phyloP scores from a whole-genome alignment of 2,888 invertebrate genomes.

The Acrobasis consociella region DNA sequence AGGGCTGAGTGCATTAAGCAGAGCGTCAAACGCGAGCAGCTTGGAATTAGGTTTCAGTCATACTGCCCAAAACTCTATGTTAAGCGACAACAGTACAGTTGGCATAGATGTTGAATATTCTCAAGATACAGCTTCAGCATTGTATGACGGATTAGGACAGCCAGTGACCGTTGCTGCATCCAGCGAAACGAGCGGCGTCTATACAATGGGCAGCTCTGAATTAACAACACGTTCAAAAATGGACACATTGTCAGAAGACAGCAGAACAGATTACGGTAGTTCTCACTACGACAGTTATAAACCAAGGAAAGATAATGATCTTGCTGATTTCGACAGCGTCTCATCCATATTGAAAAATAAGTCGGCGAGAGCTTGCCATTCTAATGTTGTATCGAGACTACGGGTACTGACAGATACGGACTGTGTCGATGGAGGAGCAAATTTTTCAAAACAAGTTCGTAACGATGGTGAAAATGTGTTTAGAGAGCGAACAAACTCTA shows the following conservation, averaged over 20 bases:
- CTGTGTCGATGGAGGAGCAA: conserved; percentile 74
- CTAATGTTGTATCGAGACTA: conserved; percentile 49
- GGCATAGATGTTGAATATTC: conserved; percentile 85
- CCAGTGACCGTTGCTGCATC: conserved; percentile 85
- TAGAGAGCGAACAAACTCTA: conserved; percentile 89
- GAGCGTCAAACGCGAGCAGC: conserved; percentile 90
- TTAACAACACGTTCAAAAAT: conserved; percentile 83
- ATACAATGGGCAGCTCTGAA: conserved; percentile 89
- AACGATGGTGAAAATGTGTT: conserved; percentile 77
- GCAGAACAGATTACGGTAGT: conserved; percentile 72
- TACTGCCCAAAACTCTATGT: conserved; percentile 92
- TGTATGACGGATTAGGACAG: conserved; percentile 78
- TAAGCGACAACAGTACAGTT: conserved; percentile 87
- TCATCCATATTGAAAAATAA: conserved; percentile 79
- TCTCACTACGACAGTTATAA: conserved; percentile 84
- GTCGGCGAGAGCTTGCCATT: conserved; percentile 64
- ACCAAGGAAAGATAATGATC: conserved; percentile 75
- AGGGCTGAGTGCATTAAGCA: conserved; percentile 77
- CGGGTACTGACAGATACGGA: conserved; percentile 64
- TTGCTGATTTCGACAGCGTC: conserved; percentile 77
- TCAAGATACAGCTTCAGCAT: conserved; percentile 82
- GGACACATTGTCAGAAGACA: conserved; percentile 74
- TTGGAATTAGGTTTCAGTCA: conserved; percentile 93
- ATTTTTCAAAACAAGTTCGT: conserved; percentile 66
- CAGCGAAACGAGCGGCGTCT: conserved; percentile 93